Base-by-base conservation (phyloP, 2,888 invertebrate genomes). In the Lordiphosa andalusiaca region DNA sequence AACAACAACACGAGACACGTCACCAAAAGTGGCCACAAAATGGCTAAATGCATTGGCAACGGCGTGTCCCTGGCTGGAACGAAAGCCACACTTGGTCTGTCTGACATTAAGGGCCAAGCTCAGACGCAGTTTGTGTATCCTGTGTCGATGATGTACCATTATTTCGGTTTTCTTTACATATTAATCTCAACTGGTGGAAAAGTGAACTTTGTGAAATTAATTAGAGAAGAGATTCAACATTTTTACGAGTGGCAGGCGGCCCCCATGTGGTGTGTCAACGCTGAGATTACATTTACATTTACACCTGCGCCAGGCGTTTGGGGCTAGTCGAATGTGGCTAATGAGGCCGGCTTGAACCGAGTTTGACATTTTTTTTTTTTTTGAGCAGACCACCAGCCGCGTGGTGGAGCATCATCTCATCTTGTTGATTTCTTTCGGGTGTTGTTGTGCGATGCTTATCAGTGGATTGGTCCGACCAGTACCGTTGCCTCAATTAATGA, bases 401-500 rank as follows among this genome's bases (percentile, higher is more conserved):
- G 83, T 66, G 63, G 53, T 51, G 60, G 54, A 51, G 57, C 57
- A 16, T n/a, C 16, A 54, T 52, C 52, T 61, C 47, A n/a, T 49
- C 23, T 42, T 37, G 53, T 53, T 63, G 66, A 57, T 63, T 55
- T 55, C 62, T 57, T 54, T 53, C 36, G 55, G 50, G 60, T 65
- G 55, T 59, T 63, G 67, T 71, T 69, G 63, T 59, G 56, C 59
- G 74, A 77, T 77, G 82, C 65, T 78, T 77, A 82, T 76, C 82
- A 61, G 78, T 21, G 37, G 36, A 37, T 23, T 38, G 25, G 25
- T 7, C 25, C 6, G 50, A 59, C 59, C 39, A 58, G 65, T 82
- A 59, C 68, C 73, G 75, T 70, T 72, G 80, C 63, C 61, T 67
- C 73, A 84, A 84, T 84, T 81, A 81, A 84, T 69, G 84, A 81